phyloP scores from a whole-genome alignment of 1,140 invertebrate species.

The Oreohelix idahoensis region DNA sequence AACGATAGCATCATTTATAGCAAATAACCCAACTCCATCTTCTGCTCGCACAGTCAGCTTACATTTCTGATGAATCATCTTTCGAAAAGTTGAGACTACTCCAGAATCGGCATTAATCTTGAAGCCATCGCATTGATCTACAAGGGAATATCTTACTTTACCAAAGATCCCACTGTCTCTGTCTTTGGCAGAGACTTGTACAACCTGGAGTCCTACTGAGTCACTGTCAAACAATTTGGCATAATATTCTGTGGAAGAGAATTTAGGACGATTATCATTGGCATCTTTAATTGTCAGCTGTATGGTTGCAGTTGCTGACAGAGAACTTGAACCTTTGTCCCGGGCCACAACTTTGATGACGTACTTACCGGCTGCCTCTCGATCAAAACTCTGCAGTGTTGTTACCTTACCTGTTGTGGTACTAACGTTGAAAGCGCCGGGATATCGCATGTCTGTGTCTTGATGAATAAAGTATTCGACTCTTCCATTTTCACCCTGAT shows the following conservation, averaged over 20 bases:
- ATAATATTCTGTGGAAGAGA: slow-evolving; percentile 76
- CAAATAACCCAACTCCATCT: slow-evolving; percentile 50
- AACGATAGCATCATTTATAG: slow-evolving; percentile 49
- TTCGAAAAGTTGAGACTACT: slow-evolving; percentile 46
- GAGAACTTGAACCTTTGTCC: slow-evolving; percentile 79
- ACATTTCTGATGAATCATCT: slow-evolving; percentile 44
- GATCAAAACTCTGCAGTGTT: slow-evolving; percentile 73
- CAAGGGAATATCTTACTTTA: slow-evolving; percentile 59
- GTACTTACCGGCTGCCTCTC: slow-evolving; percentile 79
- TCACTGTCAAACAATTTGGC: slow-evolving; percentile 83
- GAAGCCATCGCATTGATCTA: slow-evolving; percentile 52
- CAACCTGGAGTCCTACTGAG: slow-evolving; percentile 75
- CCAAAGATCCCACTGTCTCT: slow-evolving; percentile 87
- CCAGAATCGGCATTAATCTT: slow-evolving; percentile 52
- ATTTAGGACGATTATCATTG: slow-evolving; percentile 94
- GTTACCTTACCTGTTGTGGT: slow-evolving; percentile 88
- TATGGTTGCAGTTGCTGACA: slow-evolving; percentile 81
- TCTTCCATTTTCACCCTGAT: slow-evolving; percentile 64
- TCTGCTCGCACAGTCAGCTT: slow-evolving; percentile 47
- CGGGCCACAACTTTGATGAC: slow-evolving; percentile 76
- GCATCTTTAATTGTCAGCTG: slow-evolving; percentile 83
- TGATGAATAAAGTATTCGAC: slow-evolving; percentile 58
- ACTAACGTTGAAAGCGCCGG: slow-evolving; percentile 84
- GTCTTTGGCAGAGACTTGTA: slow-evolving; percentile 84
- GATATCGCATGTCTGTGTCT: slow-evolving; percentile 56